phyloP scores from a whole-genome alignment of 30 jellyfish, hydroid and myxozoan species.

The Aurelia coerulea region DNA sequence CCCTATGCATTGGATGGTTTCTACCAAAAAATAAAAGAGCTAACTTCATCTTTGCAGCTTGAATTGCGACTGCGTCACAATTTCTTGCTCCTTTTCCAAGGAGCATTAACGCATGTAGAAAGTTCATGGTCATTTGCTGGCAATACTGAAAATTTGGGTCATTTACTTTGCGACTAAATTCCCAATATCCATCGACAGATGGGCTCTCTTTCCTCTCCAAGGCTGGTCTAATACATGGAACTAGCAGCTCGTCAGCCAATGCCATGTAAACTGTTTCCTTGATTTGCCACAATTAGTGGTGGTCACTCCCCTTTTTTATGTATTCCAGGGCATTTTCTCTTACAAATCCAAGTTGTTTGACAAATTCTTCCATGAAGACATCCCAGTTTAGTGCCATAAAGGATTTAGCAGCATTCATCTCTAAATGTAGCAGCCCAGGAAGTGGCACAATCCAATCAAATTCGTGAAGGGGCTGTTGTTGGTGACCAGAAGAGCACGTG shows the following conservation, averaged over 20 bases:
- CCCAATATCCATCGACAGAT: background rate
- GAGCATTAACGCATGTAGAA: slow-evolving; percentile 7
- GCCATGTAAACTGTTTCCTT: slow-evolving; percentile 12
- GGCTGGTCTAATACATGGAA: background rate
- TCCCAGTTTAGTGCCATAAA: slow-evolving; percentile 31
- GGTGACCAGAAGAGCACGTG: background rate
- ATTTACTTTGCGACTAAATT: background rate
- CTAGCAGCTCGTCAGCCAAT: slow-evolving; percentile 16
- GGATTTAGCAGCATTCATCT: slow-evolving; percentile 47
- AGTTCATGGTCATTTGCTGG: slow-evolving; percentile 6
- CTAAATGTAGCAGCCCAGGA: slow-evolving; percentile 41
- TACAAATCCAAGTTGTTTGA: background rate
- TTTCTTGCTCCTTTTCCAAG: background rate
- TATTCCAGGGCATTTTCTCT: slow-evolving; percentile 26
- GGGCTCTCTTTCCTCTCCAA: background rate
- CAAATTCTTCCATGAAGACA: slow-evolving; percentile 10
- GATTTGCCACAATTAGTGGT: slow-evolving; percentile 30
- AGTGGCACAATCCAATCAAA: slow-evolving; percentile 44
- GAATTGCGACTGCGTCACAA: background rate
- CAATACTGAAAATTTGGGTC: background rate
- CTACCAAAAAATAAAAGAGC: background rate
- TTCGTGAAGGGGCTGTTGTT: background rate
- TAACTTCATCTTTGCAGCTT: background rate
- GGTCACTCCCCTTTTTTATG: slow-evolving; percentile 36
- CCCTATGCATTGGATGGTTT: slow-evolving; percentile 3